phyloP scores from a whole-genome alignment of 2,888 invertebrate species.

The Congeria kusceri region DNA sequence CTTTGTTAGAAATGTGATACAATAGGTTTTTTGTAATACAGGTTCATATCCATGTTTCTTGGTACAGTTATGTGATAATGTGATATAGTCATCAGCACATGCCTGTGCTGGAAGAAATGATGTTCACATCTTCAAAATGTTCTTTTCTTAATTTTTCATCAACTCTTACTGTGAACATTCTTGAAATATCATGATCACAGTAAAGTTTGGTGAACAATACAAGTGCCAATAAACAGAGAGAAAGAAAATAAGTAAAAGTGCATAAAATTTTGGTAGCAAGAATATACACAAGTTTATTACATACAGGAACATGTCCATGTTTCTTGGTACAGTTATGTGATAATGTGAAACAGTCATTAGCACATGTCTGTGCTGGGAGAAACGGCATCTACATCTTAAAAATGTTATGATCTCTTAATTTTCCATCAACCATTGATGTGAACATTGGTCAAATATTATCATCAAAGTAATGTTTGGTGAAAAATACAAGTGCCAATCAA shows the following conservation, averaged over 20 bases:
- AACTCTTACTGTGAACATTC: not conserved
- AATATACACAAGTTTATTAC: not conserved
- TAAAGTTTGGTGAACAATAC: slow-evolving; percentile 6
- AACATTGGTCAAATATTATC: not conserved
- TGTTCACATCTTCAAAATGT: not conserved
- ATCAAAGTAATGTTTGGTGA: not conserved
- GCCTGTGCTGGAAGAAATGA: slow-evolving; percentile 44
- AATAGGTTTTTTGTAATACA: not conserved
- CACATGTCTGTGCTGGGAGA: slow-evolving; percentile 44
- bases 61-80: not conserved
- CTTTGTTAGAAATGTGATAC: not conserved
- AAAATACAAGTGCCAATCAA: too few species aligned
- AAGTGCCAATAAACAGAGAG: too few species aligned
- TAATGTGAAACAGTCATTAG: slow-evolving; percentile 14
- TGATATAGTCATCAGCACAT: slow-evolving; percentile 32
- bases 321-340: slow-evolving; percentile 38
- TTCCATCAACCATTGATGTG: not conserved
- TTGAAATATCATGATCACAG: slow-evolving; percentile 1
- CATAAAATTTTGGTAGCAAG: not conserved
- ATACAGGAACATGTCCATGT: not conserved
- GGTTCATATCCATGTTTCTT: not conserved
- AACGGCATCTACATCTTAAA: not conserved
- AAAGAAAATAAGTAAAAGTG: too few species aligned
- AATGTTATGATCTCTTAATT: not conserved
- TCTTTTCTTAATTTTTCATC: not conserved